Conservation (phyloP, 2,888 invertebrate genomes). For the Phoenoteleia sp. region DNA sequence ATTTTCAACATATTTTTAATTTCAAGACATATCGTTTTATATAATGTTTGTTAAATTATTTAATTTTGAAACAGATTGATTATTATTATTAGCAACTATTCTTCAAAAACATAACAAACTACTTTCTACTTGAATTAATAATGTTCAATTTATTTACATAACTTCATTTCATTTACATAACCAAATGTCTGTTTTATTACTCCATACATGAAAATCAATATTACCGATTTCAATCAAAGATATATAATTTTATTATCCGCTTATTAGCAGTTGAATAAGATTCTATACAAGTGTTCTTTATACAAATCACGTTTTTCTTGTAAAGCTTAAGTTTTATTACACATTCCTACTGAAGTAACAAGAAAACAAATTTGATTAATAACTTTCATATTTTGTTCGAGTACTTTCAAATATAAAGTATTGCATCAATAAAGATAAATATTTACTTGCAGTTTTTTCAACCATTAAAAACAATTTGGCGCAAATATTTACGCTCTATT, state of each 20-base stretch:
- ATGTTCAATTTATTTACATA: neutral
- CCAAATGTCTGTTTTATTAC: no score
- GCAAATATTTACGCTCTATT: slow-evolving; percentile 29
- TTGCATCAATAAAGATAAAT: neutral
- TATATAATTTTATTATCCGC: neutral
- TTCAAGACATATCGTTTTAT: no score
- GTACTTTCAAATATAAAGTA: neutral
- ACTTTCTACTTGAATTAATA: neutral
- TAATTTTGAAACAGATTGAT: no score
- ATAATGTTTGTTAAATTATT: no score
- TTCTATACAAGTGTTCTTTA: neutral
- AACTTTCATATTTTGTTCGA: neutral
- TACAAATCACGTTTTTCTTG: no score
- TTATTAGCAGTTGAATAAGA: neutral
- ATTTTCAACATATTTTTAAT: no score
- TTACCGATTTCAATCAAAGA: no score
- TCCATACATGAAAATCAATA: no score
- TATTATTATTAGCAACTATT: no score
- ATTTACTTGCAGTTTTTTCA: neutral
- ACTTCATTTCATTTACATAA: neutral
- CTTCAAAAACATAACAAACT: no score
- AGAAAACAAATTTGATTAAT: neutral
- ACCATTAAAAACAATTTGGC: slow-evolving; percentile 25
- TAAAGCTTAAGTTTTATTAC: no score
- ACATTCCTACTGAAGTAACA: neutral